phyloP scores from a whole-genome alignment of 2,113 vertebrate species.

The Tenrec ecaudatus region DNA sequence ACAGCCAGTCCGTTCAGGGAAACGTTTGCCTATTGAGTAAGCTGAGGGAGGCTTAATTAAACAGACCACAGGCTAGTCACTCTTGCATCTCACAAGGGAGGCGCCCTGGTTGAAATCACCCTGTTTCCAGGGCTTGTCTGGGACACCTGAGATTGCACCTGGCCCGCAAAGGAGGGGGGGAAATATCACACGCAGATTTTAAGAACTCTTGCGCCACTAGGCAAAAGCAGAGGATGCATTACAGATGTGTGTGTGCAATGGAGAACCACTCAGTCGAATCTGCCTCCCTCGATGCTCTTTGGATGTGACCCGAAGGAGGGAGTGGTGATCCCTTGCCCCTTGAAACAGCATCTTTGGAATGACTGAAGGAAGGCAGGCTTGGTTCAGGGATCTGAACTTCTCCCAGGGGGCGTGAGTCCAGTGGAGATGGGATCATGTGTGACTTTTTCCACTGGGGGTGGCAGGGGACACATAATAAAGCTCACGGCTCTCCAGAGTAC shows the following conservation, averaged over 20 bases:
- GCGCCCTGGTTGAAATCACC: conserved; percentile 40
- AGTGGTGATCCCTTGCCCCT: neutral
- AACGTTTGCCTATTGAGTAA: conserved; percentile 76
- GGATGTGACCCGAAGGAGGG: conserved; percentile 18
- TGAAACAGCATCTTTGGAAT: neutral
- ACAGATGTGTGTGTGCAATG: neutral
- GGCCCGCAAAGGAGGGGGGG: neutral
- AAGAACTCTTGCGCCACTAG: neutral
- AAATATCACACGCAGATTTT: neutral
- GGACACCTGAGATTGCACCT: neutral
- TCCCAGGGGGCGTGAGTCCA: neutral
- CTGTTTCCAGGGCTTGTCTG: neutral
- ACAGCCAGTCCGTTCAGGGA: conserved; percentile 64
- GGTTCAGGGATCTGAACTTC: neutral
- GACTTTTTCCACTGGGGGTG: neutral
- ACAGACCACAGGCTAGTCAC: conserved; percentile 59
- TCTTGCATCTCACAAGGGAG: conserved; percentile 57
- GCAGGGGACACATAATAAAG: rapidly evolving
- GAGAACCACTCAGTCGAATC: conserved; percentile 41
- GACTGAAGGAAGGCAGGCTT: too few species aligned
- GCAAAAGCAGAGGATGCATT: neutral
- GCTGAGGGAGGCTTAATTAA: conserved; percentile 82
- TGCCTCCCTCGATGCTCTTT: conserved; percentile 31
- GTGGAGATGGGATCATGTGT: rapidly evolving
- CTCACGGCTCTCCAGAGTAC: neutral